These are phyloP conservation scores for Phalacrocorax brasilianus DNA, from an alignment of 2,113 vertebrate genomes.

Conservation along the genomic window DNA sequence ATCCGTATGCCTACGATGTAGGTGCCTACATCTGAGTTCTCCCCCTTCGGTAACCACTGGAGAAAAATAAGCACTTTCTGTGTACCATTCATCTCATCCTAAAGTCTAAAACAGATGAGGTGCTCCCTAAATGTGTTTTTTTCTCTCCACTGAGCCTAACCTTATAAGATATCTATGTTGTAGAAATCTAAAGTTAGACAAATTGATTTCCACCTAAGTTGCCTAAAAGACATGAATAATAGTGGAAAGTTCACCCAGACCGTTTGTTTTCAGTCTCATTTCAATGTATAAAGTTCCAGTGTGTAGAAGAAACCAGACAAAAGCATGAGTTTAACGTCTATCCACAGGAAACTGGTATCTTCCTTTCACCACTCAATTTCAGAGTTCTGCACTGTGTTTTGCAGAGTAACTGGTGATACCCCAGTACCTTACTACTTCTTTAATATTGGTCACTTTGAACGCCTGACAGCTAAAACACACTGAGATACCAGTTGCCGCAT, in stretches of 20 bases:
- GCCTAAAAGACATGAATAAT: neutral
- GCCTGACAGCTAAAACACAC: neutral
- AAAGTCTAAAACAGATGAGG: neutral
- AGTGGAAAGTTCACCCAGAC: neutral
- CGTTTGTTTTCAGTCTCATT: neutral
- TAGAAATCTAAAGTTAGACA: neutral
- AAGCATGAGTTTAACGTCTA: neutral
- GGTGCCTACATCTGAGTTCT: neutral
- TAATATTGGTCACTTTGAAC: neutral
- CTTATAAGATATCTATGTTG: neutral
- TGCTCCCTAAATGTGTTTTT: rapidly evolving
- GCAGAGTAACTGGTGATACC: neutral
- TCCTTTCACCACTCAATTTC: neutral
- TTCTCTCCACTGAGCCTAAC: neutral
- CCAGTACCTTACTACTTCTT: neutral
- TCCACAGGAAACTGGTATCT: neutral
- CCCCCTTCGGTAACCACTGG: rapidly evolving
- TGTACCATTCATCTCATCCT: neutral
- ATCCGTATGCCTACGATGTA: neutral
- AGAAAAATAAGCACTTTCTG: neutral
- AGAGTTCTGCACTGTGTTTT: neutral
- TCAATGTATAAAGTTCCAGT: neutral
- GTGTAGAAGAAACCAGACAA: neutral
- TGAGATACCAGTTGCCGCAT: neutral
- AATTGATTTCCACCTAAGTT: neutral